Conservation (phyloP, 1,140 invertebrate species). For the Monomorium pharaonis region DNA sequence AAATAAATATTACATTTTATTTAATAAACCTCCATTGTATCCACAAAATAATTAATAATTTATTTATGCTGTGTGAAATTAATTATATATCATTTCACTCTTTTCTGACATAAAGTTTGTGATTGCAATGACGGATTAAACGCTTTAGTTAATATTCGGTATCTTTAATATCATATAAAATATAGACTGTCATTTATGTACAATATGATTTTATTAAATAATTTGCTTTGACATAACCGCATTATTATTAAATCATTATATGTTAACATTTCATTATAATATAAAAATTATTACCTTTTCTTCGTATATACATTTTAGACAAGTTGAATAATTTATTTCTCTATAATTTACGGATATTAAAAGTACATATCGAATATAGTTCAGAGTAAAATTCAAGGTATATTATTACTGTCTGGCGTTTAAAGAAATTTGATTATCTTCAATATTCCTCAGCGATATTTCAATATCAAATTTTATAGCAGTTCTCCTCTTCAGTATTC, state of each 20-base stretch:
- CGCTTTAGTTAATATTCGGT: not conserved
- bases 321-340: constrained; percentile 22
- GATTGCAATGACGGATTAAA: constrained; percentile 22
- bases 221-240: not conserved
- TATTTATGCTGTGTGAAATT: not conserved
- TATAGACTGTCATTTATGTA: not conserved
- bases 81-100: constrained; percentile 14
- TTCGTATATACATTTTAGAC: not conserved
- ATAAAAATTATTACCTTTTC: not conserved
- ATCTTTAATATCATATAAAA: constrained; percentile 3
- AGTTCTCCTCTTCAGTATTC: constrained; percentile 23
- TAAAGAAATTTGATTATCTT: constrained; percentile 48
- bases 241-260: not conserved
- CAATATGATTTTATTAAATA: not conserved
- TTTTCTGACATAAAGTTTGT: not conserved
- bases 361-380: not conserved
- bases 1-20: not conserved
- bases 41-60: not conserved
- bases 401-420: constrained; percentile 37
- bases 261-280: not conserved
- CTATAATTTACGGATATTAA: not conserved
- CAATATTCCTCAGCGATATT: constrained; percentile 41
- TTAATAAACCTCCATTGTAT: not conserved
- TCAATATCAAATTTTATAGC: constrained; percentile 55
- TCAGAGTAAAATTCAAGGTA: constrained; percentile 40